These are phyloP conservation scores for Batillaria attramentaria DNA, from an alignment of 1,140 invertebrate genomes.

Conservation along the genomic window DNA sequence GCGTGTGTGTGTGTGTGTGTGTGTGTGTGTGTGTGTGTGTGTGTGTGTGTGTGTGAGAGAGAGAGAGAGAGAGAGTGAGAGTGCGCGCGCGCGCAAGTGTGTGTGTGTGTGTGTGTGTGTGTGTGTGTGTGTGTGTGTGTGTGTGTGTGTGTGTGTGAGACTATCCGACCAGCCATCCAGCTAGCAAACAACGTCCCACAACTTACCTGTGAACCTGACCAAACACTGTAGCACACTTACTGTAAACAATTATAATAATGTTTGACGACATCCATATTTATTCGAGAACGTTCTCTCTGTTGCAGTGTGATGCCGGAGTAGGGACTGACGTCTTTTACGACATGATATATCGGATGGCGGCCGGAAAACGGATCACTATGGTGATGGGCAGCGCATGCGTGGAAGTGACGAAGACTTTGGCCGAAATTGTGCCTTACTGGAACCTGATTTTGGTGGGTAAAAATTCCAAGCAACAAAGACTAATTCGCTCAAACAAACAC, in stretches of 20 bases:
- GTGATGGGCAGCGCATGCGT: slow-evolving; percentile 89
- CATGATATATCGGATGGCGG: slow-evolving; percentile 80
- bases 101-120: slow-evolving; percentile 1
- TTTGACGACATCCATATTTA: no score
- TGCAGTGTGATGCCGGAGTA: slow-evolving; percentile 90
- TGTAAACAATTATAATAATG: no score
- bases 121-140: slow-evolving; percentile 5
- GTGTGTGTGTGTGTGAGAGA: slow-evolving; percentile 10
- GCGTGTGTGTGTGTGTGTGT: not conserved
- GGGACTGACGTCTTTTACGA: slow-evolving; percentile 92
- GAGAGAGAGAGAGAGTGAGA: not conserved
- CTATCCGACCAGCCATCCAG: no score
- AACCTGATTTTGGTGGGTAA: slow-evolving; percentile 87
- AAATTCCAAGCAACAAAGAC: no score
- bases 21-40: slow-evolving; percentile 12
- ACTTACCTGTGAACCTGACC: not conserved
- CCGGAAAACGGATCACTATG: slow-evolving; percentile 76
- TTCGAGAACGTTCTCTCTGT: slow-evolving; percentile 24
- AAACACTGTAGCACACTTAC: no score
- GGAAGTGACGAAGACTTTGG: slow-evolving; percentile 88
- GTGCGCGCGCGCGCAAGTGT: not conserved
- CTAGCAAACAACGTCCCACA: no score
- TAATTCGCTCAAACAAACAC: no score
- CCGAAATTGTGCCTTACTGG: slow-evolving; percentile 92
- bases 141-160: slow-evolving; percentile 10